Evolutionary conservation across 1,140 invertebrate species (phyloP), one percentile per base, ranked within the genome.

Genomic region (Eumaeus atala): DNA sequence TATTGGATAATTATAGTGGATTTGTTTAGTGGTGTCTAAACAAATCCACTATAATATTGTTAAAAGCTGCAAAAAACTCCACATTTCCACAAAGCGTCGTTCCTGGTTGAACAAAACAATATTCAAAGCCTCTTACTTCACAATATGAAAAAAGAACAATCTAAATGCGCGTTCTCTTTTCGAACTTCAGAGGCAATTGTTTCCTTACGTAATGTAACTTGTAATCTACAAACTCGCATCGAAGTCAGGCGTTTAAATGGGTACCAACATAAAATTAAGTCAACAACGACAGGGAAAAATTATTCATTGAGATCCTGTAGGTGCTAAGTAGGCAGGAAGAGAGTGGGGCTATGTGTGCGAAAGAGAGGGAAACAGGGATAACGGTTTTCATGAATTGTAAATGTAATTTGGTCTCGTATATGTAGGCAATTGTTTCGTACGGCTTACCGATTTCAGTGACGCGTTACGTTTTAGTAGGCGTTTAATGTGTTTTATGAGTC

Each of bases 371-470:
- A 54, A 55, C 14, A 62, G 54, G 67, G 64, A 74, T 74, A 78
- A 82, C 68, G 73, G 69, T 62, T 73, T 78, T 81, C 77, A 83
- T 83, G 79, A 83, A 83, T 83, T 83, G 79, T 74, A 80, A 79
- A 83, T 83, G 79, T 61, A 72, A 72, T 70, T 72, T 70, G 59
- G 63, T 57, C 49, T 62, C 64, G 58, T 67, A 63, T 70, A 58
- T 64, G 62, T 61, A 62, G 56, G 60, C 67, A 70, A 70, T 70
- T 70, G 67, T 70, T 70, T 70, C 54, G 42, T 60, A 54, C 57
- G 58, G 66, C 58, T 67, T 60, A 61, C 61, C 59, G 68, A 66
- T 66, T 70, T 67, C 17, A 48, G 59, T 67, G 62, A 69, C 69
- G 74, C 65, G 63, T 54, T 63, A 72, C 73, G 72, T 74, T 44